phyloP scores from a whole-genome alignment of 2,888 invertebrate genomes.

The Tenthredo livida region DNA sequence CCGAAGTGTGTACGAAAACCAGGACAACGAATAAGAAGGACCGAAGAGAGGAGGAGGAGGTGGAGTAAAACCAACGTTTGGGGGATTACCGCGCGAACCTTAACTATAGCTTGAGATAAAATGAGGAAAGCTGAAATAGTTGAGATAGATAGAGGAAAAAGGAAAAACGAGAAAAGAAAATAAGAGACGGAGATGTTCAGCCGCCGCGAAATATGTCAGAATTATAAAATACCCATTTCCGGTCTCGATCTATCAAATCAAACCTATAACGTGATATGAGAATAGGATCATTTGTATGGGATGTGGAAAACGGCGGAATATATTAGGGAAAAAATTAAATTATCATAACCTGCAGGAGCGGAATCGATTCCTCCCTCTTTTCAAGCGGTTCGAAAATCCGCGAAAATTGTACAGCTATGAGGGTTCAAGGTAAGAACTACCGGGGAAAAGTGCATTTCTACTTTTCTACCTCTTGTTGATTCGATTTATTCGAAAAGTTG shows the following conservation, averaged over 20 bases:
- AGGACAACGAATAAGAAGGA: background rate
- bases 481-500: background rate
- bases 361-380: background rate
- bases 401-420: background rate
- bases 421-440: background rate
- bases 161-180: background rate
- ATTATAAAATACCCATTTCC: conserved; percentile 30
- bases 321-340: background rate
- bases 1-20: conserved; percentile 27
- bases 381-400: background rate
- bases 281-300: background rate
- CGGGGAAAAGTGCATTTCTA: background rate
- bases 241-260: background rate
- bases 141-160: background rate
- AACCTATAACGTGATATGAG: background rate
- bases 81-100: background rate
- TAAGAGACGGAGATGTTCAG: background rate
- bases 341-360: background rate
- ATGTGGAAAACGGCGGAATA: background rate
- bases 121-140: background rate
- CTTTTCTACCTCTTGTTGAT: background rate
- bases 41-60: background rate
- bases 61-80: conserved; percentile 2
- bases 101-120: background rate
- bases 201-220: background rate